Base-by-base conservation (phyloP, 2,888 invertebrate genomes). In the Nudaria mundana region DNA sequence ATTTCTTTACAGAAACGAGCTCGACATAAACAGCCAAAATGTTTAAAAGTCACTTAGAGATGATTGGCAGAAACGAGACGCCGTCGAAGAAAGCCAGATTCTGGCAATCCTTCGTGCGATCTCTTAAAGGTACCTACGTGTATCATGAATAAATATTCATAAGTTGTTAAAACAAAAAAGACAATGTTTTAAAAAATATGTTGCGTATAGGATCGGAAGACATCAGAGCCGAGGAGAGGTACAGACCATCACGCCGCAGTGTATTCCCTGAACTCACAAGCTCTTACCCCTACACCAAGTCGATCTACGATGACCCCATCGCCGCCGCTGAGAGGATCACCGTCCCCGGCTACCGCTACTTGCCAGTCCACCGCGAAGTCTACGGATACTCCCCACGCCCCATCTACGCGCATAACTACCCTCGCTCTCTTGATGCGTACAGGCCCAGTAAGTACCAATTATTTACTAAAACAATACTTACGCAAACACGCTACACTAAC, bases 31-130 rank as follows among this genome's bases (percentile, higher is more conserved):
- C 89, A 80, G 90, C 87, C 91, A 94, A 93, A 91, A 94, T 96
- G 94, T 95, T 96, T 91, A 95, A 94, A 91, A 94, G 90, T 89
- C 96, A 96, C 91, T 93, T 96, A 90, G 96, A 96, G 91, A 96
- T 96, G 95, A 96, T 96, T 84, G 95, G 96, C 90, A 94, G 96
- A 90, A 96, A 96, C 86, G 96, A 96, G 91, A 93, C 94, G 82
- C 93, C 95, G 81, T 94, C 95, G 90, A 95, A 95, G 91, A 96
- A 96, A 91, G 96, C 96, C 83, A 96, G 93, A 91, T 96, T 96
- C 90, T 96, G 96, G 96, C 96, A 96, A 90, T 95, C 96, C 77
- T 96, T 94, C 87, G 95, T 96, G 84, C 93, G 96, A 88, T 96
- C 96, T 90, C 92, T 96, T 66, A 96, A 96, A 93, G 96, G 96